Conservation (phyloP, 2,888 invertebrate genomes). For the Tromatobia lineatoria region DNA sequence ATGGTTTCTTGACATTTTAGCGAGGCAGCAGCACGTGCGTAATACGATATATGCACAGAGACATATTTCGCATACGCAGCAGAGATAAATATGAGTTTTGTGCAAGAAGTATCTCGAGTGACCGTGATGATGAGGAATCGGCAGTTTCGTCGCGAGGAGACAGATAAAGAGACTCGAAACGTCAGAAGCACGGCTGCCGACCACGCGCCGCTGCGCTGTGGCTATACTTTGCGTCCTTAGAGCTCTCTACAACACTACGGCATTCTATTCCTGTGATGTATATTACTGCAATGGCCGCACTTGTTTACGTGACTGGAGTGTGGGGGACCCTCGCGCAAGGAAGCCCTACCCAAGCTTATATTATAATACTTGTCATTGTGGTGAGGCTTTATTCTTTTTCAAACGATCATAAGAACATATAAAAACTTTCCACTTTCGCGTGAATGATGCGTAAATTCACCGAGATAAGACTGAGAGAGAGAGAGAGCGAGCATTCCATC, state of each 20-base stretch:
- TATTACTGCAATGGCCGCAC: conserved; percentile 61
- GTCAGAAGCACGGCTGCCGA: conserved; percentile 62
- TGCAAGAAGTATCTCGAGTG: conserved; percentile 9
- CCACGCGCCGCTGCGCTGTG: conserved; percentile 49
- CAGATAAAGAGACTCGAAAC: conserved; percentile 55
- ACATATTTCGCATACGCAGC: conserved; percentile 1
- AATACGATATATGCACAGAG: conserved; percentile 9
- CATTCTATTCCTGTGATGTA: conserved; percentile 56
- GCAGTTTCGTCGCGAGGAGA: not conserved
- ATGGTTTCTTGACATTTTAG: conserved; percentile 34
- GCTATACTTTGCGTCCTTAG: conserved; percentile 55
- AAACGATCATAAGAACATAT: not conserved
- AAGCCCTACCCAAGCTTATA: conserved; percentile 21
- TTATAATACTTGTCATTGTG: not conserved
- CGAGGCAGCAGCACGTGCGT: not conserved
- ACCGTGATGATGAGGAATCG: not conserved
- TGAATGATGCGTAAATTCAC: not conserved
- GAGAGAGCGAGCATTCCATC: not conserved
- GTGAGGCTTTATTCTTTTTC: not conserved
- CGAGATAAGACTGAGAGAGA: not conserved
- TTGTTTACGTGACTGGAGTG: conserved; percentile 61
- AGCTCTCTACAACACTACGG: conserved; percentile 2
- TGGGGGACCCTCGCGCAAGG: not conserved
- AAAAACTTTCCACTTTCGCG: not conserved
- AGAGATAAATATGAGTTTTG: conserved; percentile 14